A percentile compares a stretch with the other conserved stretches of the same genome.
Conservation (phyloP, 2,113 vertebrate genomes). For the human region GRCh38 chr3:14440501-14441000, state of each 20-base stretch:
- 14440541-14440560: not conserved
- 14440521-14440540: not conserved
- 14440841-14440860: not conserved
- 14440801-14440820: not conserved
- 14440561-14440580: not conserved
- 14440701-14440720: constrained; percentile 32
- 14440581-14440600: not conserved
- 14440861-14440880: not conserved
- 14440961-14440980: accelerated
- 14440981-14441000: not conserved
- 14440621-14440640: not conserved
- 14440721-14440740: constrained; percentile 24
- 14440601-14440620: not conserved
- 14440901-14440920: not conserved
- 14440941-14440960: not conserved
- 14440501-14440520: not conserved
- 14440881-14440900: not conserved
- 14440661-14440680: not conserved
- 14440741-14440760: not conserved
- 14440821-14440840: not conserved
- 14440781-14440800: not conserved
- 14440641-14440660: not conserved
- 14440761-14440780: not conserved
- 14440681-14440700: not conserved
- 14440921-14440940: not conserved